A percentile compares a stretch with the other conserved stretches of the same genome.
These are phyloP conservation scores for Hyposmocoma kahamanoa DNA, from an alignment of 1,140 invertebrate genomes.

Conservation along the genomic window DNA sequence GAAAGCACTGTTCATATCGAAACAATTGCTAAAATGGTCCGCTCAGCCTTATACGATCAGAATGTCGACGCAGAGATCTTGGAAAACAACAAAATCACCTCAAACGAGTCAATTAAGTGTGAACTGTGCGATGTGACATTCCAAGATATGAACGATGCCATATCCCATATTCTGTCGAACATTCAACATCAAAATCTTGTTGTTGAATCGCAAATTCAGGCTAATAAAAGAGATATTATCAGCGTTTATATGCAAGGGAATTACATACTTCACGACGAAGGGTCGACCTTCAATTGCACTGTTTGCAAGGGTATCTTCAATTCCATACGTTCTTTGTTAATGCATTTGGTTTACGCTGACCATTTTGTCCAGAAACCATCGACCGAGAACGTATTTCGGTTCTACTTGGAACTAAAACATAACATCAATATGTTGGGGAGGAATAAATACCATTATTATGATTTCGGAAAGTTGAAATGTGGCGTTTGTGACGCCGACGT, in stretches of 20 bases:
- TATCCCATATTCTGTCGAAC: conserved; percentile 40
- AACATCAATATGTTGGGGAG: conserved; percentile 57
- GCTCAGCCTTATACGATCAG: conserved; percentile 38
- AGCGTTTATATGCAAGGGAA: conserved; percentile 61
- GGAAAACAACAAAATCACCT: conserved; percentile 31
- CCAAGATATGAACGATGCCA: conserved; percentile 25
- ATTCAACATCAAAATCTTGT: conserved; percentile 44
- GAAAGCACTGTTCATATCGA: conserved; percentile 50
- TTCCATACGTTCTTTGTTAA: conserved; percentile 46
- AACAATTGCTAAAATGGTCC: conserved; percentile 44
- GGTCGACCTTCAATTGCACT: conserved; percentile 42
- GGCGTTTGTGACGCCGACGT: conserved; percentile 51
- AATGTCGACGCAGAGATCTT: conserved; percentile 33
- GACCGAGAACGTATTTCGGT: conserved; percentile 52
- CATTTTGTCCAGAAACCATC: conserved; percentile 43
- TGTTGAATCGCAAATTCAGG: conserved; percentile 26
- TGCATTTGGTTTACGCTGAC: conserved; percentile 51
- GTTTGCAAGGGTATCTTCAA: conserved; percentile 44
- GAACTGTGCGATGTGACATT: conserved; percentile 36
- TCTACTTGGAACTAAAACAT: conserved; percentile 62
- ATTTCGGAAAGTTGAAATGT: conserved; percentile 54
- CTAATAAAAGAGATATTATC: conserved; percentile 53
- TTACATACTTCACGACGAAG: conserved; percentile 51
- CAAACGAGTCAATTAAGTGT: conserved; percentile 30
- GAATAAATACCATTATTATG: conserved; percentile 59